Evolutionary conservation across 2,888 invertebrate species (phyloP), one percentile per base, ranked within the genome.

Genomic region (Sinotaia quadrata): DNA sequence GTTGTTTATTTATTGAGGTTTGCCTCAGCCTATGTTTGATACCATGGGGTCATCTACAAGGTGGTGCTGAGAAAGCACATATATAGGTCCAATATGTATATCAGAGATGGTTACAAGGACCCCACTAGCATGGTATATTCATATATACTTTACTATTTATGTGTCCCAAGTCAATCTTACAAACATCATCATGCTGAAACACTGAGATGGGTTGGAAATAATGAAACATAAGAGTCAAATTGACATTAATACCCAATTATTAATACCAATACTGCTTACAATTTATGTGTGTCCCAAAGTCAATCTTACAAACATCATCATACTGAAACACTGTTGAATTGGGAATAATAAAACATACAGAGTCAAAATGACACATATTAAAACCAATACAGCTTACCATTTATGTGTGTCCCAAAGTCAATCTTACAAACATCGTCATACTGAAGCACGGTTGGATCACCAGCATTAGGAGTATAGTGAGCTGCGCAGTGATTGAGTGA

Each of bases 401-500:
- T 98, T 76, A 98, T 95, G 89, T 98, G 98, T 1, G 97, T 98
- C 61, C 98, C 98, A 89, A 98, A 98, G 89, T 98, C 98, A 79
- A 99, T 97, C 90, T 99, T 99, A 81, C 97, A 97, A 2, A 99
- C 98, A 89, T 99, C 99, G 84, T 98, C 97, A 83, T 95, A 95
- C 77, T 94, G 92, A 59, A 99, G 90, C 12, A 98, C 96, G 0
- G 98, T 99, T 12, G 93, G 91, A 89, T 99, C 99, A 15, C 97
- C 99, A 65, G 97, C 96, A 89, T 99, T 99, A 4, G 99, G 99
- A 18, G 99, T 99, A 85, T 99, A 99, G 90, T 99, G 99, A 61
- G 99, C 99, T 67, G 99, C 99, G 87, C 98, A 98, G 88, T 99
- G 95, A 89, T 99, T 99, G 41, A 98, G 91, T n/a, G 97, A 98